Evolutionary conservation across 2,888 invertebrate species (phyloP), one percentile per base, ranked within the genome.

Genomic region (Leptothorax acervorum): DNA sequence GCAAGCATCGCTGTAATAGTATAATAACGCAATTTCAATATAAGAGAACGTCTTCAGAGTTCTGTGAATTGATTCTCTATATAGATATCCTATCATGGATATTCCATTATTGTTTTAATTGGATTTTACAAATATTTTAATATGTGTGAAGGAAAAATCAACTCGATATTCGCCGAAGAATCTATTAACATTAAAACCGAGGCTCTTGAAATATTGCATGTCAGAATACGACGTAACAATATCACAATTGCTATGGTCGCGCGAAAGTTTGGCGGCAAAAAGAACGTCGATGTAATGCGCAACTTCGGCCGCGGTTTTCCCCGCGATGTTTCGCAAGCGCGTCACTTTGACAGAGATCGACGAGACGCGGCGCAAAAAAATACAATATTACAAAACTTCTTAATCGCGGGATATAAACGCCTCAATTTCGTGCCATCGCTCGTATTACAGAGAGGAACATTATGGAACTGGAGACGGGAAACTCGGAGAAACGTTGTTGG

Each of bases 321-420:
- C 57, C 11, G 28, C 23, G 23, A n/a, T 39, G 15, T 63, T 76
- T 55, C 57, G 39, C 65, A 48, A 60, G 35, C 55, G 35, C 55
- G 51, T 23, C 53, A 48, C 51, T 45, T 45, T 48, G 75, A 66
- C 65, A 76, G 57, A 65, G 57, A 75, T 78, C 78, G 78, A 78
- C 68, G 68, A 62, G 71, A 48, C 12, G 28, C 45, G 48, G 35
- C 31, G 55, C 62, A 57, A 66, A 62, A 45, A 53, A 45, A 71
- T 60, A 82, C 28, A 45, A 74, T 82, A 82, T 82, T 82, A 82
- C 42, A 42, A 82, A 82, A 82, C 53, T 82, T 75, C 74, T 45
- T 71, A 75, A 75, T 73, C 81, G 62, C 23, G 51, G 51, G 57
- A 15, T 35, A 62, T 62, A 62, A 74, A 86, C 82, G 74, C 81